Conservation (phyloP, 2,797 vertebrate genomes). For the Chiloscyllium punctatum region DNA sequence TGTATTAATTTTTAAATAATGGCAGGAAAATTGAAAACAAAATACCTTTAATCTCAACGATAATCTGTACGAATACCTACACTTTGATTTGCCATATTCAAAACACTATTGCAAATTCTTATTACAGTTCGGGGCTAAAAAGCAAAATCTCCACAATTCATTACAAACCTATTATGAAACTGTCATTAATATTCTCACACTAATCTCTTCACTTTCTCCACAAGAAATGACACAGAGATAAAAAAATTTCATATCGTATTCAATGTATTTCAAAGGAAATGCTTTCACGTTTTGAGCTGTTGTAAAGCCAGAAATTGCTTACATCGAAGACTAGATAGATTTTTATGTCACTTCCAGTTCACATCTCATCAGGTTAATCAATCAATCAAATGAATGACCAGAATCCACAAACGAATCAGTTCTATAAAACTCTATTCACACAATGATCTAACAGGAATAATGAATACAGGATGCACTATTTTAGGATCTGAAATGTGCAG, state of each 20-base stretch:
- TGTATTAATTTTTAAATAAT: constrained; percentile 5
- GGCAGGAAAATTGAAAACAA: not conserved
- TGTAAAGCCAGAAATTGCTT: not conserved
- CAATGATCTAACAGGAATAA: not conserved
- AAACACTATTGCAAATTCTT: not conserved
- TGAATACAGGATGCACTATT: not conserved
- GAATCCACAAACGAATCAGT: constrained; percentile 16
- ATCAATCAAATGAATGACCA: not conserved
- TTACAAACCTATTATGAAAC: not conserved
- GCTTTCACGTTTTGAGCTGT: not conserved
- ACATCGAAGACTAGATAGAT: not conserved
- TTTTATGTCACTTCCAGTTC: not conserved
- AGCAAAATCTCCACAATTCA: not conserved
- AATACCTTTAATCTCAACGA: not conserved
- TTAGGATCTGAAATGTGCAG: not conserved
- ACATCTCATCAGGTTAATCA: not conserved
- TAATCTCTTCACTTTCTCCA: not conserved
- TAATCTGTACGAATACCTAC: not conserved
- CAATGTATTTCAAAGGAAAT: not conserved
- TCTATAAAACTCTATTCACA: not conserved
- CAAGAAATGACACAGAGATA: not conserved
- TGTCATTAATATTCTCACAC: not conserved
- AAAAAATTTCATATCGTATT: not conserved
- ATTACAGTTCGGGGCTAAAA: not conserved
- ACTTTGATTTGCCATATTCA: not conserved